Evolutionary conservation across 2,888 invertebrate species (phyloP).

Genomic region (Portevinia maculata): DNA sequence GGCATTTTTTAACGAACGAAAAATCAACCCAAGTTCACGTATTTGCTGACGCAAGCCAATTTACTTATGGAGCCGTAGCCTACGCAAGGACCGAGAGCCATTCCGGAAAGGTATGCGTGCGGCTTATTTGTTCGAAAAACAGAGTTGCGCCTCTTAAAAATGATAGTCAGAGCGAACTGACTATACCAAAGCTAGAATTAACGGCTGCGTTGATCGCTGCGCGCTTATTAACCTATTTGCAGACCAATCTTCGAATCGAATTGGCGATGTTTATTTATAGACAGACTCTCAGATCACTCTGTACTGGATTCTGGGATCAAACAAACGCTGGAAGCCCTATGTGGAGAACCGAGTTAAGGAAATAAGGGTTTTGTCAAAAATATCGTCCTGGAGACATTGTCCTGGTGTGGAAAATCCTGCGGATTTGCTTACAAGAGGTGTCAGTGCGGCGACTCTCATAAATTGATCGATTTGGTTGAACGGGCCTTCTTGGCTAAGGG

Average conservation of each 20-base stretch:
- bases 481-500: conserved; percentile 22
- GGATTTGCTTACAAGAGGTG: no score
- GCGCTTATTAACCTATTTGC: conserved; percentile 12
- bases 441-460: no score
- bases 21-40: conserved; percentile 14
- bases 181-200: conserved; percentile 19
- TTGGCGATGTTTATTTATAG: conserved; percentile 9
- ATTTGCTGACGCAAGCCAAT: conserved; percentile 27
- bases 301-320: conserved; percentile 5
- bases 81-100: conserved; percentile 20
- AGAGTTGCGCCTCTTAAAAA: conserved; percentile 31
- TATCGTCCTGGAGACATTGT: conserved; percentile 9
- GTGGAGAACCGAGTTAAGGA: conserved; percentile 21
- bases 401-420: conserved; percentile 29
- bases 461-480: no score
- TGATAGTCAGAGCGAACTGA: conserved; percentile 7
- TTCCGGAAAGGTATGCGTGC: conserved; percentile 8
- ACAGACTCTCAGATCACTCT: conserved; percentile 7
- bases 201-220: conserved; percentile 20
- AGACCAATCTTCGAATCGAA: conserved; percentile 5
- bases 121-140: conserved; percentile 31
- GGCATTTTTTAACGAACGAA: background rate
- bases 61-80: conserved; percentile 21
- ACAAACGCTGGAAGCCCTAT: conserved; percentile 32
- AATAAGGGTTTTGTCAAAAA: conserved; percentile 14